phyloP scores from a whole-genome alignment of 1,140 invertebrate species.

The Zaprionus ghesquierei region DNA sequence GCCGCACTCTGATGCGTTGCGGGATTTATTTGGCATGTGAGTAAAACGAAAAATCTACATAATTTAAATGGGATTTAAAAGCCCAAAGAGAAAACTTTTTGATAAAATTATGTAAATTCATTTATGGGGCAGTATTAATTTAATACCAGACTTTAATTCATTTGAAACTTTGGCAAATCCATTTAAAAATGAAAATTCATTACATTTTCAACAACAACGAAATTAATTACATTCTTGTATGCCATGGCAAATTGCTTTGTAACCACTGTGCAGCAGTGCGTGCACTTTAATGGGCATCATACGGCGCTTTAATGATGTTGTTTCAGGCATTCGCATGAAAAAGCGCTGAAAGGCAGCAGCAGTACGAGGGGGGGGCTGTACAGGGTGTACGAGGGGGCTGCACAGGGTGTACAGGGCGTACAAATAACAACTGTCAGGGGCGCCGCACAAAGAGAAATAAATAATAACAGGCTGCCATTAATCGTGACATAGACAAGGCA shows the following conservation, averaged over 20 bases:
- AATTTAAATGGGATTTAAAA: neutral
- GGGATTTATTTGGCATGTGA: neutral
- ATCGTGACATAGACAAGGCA: conserved; percentile 47
- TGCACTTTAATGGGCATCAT: conserved; percentile 5
- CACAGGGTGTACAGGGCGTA: neutral
- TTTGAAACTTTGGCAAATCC: neutral
- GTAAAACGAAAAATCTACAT: neutral
- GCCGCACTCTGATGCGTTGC: conserved; percentile 23
- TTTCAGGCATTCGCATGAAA: conserved; percentile 37
- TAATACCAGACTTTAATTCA: neutral
- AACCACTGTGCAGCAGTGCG: conserved; percentile 23
- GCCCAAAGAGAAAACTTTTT: neutral
- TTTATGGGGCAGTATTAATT: neutral
- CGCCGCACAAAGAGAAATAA: conserved; percentile 41
- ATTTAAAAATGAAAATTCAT: neutral
- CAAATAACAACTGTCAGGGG: conserved; percentile 34
- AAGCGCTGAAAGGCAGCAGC: conserved; percentile 37
- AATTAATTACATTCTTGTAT: neutral
- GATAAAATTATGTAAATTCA: neutral
- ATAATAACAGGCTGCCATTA: conserved; percentile 46
- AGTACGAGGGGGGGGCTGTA: conserved; percentile 6
- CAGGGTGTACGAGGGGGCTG: neutral
- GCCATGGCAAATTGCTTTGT: neutral
- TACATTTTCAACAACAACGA: neutral
- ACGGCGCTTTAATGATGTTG: conserved; percentile 41